phyloP scores from a whole-genome alignment of 1,140 invertebrate genomes.

The Bombus terrestris region DNA sequence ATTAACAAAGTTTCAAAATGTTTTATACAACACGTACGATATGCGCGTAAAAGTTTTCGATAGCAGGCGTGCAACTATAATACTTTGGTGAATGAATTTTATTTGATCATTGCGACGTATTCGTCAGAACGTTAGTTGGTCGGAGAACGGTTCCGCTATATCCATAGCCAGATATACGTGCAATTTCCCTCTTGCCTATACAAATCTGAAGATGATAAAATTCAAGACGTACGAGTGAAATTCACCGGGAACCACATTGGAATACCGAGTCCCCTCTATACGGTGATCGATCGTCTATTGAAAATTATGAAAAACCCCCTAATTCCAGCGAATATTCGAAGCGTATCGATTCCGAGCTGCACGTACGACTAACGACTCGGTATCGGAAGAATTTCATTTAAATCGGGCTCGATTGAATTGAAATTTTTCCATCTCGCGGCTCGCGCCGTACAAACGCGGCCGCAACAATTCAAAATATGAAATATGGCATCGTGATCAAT shows the following conservation, averaged over 20 bases:
- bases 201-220: neutral
- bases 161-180: neutral
- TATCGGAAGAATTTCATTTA: conserved; percentile 35
- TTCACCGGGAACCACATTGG: neutral
- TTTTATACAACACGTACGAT: too few species aligned
- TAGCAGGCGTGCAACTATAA: neutral
- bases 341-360: conserved; percentile 2
- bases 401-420: conserved; percentile 34
- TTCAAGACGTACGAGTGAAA: neutral
- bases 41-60: too few species aligned
- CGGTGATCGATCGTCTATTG: conserved; percentile 2
- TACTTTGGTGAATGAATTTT: neutral
- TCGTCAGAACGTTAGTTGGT: neutral
- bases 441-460: neutral
- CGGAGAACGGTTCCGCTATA: neutral
- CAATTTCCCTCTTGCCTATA: neutral
- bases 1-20: too few species aligned
- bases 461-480: conserved; percentile 36
- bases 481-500: conserved; percentile 15
- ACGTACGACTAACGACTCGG: conserved; percentile 12
- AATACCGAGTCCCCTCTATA: neutral
- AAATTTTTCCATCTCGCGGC: conserved; percentile 39
- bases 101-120: neutral
- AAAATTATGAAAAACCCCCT: neutral
- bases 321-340: conserved; percentile 14